Evolutionary conservation across 2,797 vertebrate genomes (phyloP), one percentile per base, ranked within the genome.

Genomic region (Microtus californicus): DNA sequence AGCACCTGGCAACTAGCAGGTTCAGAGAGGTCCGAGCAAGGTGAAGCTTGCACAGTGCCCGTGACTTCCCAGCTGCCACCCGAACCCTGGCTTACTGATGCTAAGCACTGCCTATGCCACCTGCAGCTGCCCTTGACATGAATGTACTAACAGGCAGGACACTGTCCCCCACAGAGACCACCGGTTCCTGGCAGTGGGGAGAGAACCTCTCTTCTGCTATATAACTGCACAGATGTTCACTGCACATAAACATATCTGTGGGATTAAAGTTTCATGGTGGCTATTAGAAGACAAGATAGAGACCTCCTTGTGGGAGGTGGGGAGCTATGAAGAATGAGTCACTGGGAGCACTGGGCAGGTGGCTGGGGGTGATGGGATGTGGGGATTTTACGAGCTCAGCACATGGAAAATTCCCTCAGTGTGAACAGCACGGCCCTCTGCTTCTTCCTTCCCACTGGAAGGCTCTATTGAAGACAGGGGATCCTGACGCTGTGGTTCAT

Each of bases 291-390:
- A 54, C 14, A 8, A 54, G 3, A 54, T 37, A 69, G 21, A 73
- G 17, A 5, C 7, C 29, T 21, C 29, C 54, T 27, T 31, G 10
- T 19, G 21, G 19, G 17, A 19, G 6, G 54, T 56, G 54, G 11
- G 45, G 65, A 78, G 11, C 48, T 10, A 0, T 6, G n/a, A 14
- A 13, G 13, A 86, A n/a, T 19, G 45, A 40, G 17, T 40, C 11
- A 0, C 10, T 29, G 40, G 1, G 67, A 45, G 27, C 2, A 9
- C 10, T 69, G 2, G 59, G 71, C 14, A 40, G 19, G n/a, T 21
- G 71, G 43, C 40, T 15, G 29, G 0, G 19, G 19, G 31, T 8
- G 13, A 5, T 13, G 17, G 48, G 31, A n/a, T 19, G 27, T 0
- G 15, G 59, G 59, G 51, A 31, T 12, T 31, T 45, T n/a, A 11